Conservation (phyloP, 1,140 invertebrate genomes). For the Cyclina sinensis region DNA sequence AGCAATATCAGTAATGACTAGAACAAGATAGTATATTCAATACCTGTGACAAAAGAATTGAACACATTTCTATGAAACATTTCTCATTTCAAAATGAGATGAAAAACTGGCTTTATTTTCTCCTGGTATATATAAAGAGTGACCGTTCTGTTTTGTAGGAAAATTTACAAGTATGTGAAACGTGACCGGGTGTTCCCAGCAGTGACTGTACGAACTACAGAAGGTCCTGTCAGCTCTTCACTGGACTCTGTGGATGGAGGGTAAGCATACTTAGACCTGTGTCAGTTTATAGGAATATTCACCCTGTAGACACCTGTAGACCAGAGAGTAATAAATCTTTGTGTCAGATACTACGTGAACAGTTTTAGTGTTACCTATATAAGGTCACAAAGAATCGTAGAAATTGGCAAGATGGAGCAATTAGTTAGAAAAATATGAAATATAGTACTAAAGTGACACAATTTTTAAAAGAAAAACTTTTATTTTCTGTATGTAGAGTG, state of each 20-base stretch:
- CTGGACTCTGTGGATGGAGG: slow-evolving; percentile 78
- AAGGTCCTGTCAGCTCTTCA: slow-evolving; percentile 80
- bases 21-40: too few species aligned
- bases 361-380: background rate
- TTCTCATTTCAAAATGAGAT: too few species aligned
- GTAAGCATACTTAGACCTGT: slow-evolving; percentile 60
- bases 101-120: too few species aligned
- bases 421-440: background rate
- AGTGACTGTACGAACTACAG: slow-evolving; percentile 72
- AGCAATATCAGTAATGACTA: too few species aligned
- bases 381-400: background rate
- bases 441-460: background rate
- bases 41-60: too few species aligned
- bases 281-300: background rate
- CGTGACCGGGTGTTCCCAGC: slow-evolving; percentile 89
- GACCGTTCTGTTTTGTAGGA: slow-evolving; percentile 74
- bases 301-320: background rate
- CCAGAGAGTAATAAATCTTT: background rate
- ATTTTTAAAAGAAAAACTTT: background rate
- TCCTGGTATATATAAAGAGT: too few species aligned
- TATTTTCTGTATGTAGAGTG: slow-evolving; percentile 12
- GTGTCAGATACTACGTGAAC: background rate
- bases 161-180: slow-evolving; percentile 91
- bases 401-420: too few species aligned
- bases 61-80: too few species aligned